phyloP scores from a whole-genome alignment of 1,140 invertebrate genomes.

The Drosophila varians region DNA sequence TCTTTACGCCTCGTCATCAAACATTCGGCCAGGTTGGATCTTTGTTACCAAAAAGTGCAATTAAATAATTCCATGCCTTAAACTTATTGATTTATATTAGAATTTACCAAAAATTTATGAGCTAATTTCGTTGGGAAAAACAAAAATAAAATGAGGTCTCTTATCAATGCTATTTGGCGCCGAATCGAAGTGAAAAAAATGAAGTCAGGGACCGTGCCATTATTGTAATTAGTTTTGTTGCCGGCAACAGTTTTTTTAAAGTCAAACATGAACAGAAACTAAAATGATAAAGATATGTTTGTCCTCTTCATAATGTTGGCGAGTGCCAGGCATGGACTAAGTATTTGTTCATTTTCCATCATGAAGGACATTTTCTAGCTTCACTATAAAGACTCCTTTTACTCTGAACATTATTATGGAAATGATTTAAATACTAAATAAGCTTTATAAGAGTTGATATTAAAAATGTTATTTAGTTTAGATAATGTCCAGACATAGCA shows the following conservation, averaged over 20 bases:
- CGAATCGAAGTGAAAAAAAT: conserved; percentile 29
- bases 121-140: conserved; percentile 9
- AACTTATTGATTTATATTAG: conserved; percentile 23
- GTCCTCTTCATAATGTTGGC: not conserved
- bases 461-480: too few relatives aligned
- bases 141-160: conserved; percentile 6
- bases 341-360: too few relatives aligned
- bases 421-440: too few relatives aligned
- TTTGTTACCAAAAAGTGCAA: not conserved
- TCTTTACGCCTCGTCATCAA: conserved; percentile 28
- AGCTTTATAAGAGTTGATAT: too few relatives aligned
- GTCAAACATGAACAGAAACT: not conserved
- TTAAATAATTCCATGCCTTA: not conserved
- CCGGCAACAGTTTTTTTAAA: conserved; percentile 4
- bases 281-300: not conserved
- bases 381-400: not conserved
- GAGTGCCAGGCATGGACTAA: not conserved
- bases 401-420: too few relatives aligned
- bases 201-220: conserved; percentile 52
- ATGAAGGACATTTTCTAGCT: not conserved
- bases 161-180: conserved; percentile 49
- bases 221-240: conserved; percentile 70
- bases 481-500: too few relatives aligned
- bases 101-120: conserved; percentile 1
- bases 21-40: conserved; percentile 51